phyloP scores from a whole-genome alignment of 1,140 invertebrate genomes.

The Semibalanus balanoides region DNA sequence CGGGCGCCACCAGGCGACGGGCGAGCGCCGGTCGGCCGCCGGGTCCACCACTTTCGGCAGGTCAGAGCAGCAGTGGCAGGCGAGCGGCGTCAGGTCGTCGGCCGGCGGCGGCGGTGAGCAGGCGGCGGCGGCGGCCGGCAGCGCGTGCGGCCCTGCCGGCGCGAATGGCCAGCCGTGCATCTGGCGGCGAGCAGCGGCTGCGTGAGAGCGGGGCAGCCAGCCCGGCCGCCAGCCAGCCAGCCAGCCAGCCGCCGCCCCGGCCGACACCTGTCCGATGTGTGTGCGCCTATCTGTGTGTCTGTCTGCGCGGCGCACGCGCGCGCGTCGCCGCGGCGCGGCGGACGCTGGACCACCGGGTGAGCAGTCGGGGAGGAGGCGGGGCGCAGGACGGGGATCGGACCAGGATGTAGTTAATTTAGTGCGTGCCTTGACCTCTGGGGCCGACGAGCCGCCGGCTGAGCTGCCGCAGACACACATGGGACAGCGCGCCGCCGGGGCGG shows the following conservation, averaged over 20 bases:
- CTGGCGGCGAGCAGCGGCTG: background rate
- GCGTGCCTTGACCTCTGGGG: no score
- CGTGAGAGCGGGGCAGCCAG: background rate
- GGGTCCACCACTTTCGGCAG: background rate
- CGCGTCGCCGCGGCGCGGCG: no score
- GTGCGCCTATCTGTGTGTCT: background rate
- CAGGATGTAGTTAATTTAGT: background rate
- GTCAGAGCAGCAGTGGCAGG: background rate
- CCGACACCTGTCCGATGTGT: background rate
- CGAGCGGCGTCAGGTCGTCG: background rate
- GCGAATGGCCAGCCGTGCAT: background rate
- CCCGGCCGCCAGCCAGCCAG: background rate
- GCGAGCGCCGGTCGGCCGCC: background rate
- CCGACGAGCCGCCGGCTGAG: no score
- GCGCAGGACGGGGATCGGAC: background rate
- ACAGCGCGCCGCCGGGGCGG: background rate
- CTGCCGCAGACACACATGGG: background rate
- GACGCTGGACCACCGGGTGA: no score
- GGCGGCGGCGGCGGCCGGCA: no score
- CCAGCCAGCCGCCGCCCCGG: background rate
- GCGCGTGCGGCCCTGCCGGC: background rate
- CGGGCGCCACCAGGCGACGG: background rate
- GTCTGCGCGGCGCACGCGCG: no score
- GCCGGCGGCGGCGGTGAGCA: no score
- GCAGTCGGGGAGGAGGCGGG: background rate